Evolutionary conservation across 1,140 invertebrate species (phyloP).

Genomic region (Panonychus citri): DNA sequence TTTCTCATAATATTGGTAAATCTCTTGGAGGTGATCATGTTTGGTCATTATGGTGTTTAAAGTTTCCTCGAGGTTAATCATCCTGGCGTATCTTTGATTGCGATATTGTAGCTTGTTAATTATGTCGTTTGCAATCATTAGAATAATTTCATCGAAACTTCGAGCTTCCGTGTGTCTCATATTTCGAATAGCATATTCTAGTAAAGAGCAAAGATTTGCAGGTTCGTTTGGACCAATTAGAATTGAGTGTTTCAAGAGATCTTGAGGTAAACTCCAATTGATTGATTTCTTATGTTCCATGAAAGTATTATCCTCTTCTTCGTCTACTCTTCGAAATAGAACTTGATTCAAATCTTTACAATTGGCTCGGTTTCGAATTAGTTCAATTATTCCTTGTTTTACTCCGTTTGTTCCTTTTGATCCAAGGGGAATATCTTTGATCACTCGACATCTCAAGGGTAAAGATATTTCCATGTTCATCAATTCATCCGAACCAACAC

Average conservation of each 20-base stretch:
- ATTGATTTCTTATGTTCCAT: background rate
- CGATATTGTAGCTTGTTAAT: background rate
- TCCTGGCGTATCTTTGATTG: background rate
- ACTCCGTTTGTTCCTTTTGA: background rate
- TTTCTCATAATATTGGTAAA: background rate
- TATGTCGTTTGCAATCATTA: background rate
- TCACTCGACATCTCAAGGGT: background rate
- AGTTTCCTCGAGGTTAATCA: background rate
- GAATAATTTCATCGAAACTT: background rate
- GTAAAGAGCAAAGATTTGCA: background rate
- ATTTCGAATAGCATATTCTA: background rate
- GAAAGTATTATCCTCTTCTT: background rate
- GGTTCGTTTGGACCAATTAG: background rate
- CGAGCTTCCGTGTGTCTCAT: background rate
- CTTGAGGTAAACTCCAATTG: background rate
- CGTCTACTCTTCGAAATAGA: background rate
- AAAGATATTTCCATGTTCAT: background rate
- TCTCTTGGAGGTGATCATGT: background rate
- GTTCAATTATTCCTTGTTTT: background rate
- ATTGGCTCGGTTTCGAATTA: background rate
- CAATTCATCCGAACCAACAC: background rate
- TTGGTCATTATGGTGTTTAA: background rate
- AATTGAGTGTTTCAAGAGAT: background rate
- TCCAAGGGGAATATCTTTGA: background rate
- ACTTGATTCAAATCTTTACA: background rate